phyloP scores from a whole-genome alignment of 2,113 vertebrate species.

The Poeciliopsis occidentalis region DNA sequence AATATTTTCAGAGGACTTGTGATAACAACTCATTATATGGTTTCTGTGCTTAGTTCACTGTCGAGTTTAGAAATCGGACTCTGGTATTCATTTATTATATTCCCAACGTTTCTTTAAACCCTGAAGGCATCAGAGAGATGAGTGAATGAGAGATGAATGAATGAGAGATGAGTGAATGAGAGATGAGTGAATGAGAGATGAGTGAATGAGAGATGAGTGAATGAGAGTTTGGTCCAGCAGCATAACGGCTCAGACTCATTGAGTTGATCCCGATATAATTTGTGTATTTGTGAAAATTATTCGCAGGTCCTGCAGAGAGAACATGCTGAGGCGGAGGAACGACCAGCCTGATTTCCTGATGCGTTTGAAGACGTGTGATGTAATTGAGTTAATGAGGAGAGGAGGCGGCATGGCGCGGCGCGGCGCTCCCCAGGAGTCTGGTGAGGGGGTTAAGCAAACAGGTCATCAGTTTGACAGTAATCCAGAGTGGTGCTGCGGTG shows the following conservation, averaged over 20 bases:
- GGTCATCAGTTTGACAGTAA: constrained; percentile 65
- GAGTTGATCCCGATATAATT: no score
- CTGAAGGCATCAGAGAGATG: not conserved
- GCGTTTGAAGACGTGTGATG: constrained; percentile 76
- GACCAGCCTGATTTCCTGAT: constrained; percentile 23
- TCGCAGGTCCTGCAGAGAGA: not conserved
- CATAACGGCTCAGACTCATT: not conserved
- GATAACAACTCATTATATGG: no score
- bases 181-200: no score
- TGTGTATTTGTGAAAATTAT: not conserved
- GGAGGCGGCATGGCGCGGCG: constrained; percentile 29
- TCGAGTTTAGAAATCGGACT: not conserved
- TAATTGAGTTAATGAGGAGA: constrained; percentile 75
- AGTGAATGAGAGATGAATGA: no score
- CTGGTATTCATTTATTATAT: not conserved
- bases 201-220: not conserved
- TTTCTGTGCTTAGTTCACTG: not conserved
- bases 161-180: no score
- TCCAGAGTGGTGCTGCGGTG: constrained; percentile 31
- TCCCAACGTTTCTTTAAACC: not conserved
- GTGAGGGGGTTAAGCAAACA: constrained; percentile 82
- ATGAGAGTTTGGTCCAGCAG: not conserved
- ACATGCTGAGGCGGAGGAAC: constrained; percentile 36
- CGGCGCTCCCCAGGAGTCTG: constrained; percentile 56
- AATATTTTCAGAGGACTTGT: not conserved